phyloP scores from a whole-genome alignment of 2,797 vertebrate species.

The Avahi laniger region DNA sequence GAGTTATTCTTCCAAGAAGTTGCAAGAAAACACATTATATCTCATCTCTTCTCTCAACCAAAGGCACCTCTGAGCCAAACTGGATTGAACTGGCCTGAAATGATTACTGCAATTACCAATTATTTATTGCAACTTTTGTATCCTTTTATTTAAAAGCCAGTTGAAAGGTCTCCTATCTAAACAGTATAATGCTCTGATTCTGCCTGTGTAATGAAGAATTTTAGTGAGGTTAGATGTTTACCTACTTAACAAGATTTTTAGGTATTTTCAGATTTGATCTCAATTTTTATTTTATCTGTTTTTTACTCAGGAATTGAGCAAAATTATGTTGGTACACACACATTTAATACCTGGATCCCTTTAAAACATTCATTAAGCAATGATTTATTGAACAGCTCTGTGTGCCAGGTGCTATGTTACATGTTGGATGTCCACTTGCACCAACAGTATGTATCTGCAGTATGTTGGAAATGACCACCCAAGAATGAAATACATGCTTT shows the following conservation, averaged over 20 bases:
- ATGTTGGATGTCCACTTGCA: not conserved
- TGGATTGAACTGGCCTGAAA: slow-evolving; percentile 90
- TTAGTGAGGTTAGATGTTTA: not conserved
- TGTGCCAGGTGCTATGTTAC: not conserved
- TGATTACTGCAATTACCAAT: slow-evolving; percentile 88
- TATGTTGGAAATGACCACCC: not conserved
- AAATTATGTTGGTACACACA: not conserved
- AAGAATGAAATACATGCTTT: not conserved
- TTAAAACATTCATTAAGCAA: not conserved
- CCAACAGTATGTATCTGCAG: not conserved
- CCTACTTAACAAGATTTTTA: not conserved
- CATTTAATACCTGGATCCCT: not conserved
- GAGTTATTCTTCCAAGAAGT: slow-evolving; percentile 95
- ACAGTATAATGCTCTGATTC: not conserved
- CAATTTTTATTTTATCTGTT: not conserved
- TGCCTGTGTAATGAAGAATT: not conserved
- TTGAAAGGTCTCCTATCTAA: not conserved
- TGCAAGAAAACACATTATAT: slow-evolving; percentile 89
- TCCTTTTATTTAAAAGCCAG: slow-evolving; percentile 83
- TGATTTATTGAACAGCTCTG: not conserved
- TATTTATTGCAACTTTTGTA: slow-evolving; percentile 94
- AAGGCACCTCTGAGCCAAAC: slow-evolving; percentile 83
- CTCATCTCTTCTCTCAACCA: slow-evolving; percentile 90
- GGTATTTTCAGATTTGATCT: not conserved
- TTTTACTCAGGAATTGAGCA: not conserved